Percentiles rank a stretch among this genome's conserved stretches.
These are phyloP conservation scores for Parnassius glacialis DNA, from an alignment of 2,888 invertebrate species.

Conservation along the genomic window DNA sequence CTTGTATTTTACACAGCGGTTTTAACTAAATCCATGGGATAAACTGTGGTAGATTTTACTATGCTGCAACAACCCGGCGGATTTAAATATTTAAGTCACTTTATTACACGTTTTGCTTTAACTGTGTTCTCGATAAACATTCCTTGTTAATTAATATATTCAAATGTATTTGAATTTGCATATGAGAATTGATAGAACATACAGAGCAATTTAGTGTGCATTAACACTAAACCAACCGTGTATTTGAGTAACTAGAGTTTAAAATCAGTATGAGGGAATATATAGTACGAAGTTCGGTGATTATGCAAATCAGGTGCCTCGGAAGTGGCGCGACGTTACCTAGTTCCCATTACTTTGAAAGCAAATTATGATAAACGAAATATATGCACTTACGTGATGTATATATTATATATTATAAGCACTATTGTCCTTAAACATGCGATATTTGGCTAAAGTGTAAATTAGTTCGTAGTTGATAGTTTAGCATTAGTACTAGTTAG, in stretches of 20 bases:
- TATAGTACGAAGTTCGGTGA: slow-evolving; percentile 62
- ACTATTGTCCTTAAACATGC: slow-evolving; percentile 9
- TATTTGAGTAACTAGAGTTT: slow-evolving; percentile 42
- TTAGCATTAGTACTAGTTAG: too few species aligned
- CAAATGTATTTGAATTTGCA: slow-evolving; percentile 56
- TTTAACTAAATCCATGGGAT: too few species aligned
- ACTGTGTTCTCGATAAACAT: slow-evolving; percentile 20
- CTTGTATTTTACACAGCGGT: too few species aligned
- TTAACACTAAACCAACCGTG: slow-evolving; percentile 48
- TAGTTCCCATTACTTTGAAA: slow-evolving; percentile 66
- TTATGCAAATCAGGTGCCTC: slow-evolving; percentile 73
- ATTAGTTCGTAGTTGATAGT: too few species aligned
- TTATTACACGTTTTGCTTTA: slow-evolving; percentile 19
- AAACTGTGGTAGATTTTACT: too few species aligned
- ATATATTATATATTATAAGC: neutral
- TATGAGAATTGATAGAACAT: slow-evolving; percentile 64
- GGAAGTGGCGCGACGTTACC: slow-evolving; percentile 67
- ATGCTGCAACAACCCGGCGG: too few species aligned
- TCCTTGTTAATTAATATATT: slow-evolving; percentile 19
- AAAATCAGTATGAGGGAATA: slow-evolving; percentile 42
- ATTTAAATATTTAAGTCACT: too few species aligned
- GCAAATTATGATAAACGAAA: slow-evolving; percentile 70
- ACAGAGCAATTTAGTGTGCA: slow-evolving; percentile 43
- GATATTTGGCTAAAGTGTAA: neutral
- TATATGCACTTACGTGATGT: slow-evolving; percentile 3